Conservation (phyloP, 2,888 invertebrate species). For the Orthosia gracilis region DNA sequence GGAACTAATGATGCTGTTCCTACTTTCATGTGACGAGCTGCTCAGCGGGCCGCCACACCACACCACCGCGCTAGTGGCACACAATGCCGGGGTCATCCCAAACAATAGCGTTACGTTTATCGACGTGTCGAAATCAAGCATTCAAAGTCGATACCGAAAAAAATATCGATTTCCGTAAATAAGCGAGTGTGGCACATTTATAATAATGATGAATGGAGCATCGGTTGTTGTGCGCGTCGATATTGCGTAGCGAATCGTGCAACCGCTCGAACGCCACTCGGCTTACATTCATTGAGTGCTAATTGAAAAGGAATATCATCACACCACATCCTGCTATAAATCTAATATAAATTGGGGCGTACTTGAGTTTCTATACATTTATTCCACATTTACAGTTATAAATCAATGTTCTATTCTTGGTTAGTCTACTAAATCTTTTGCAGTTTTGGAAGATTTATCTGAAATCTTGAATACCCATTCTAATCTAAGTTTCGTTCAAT, state of each 20-base stretch:
- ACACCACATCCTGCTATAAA: constrained; percentile 84
- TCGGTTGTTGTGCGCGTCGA: constrained; percentile 85
- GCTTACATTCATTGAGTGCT: constrained; percentile 83
- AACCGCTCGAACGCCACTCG: constrained; percentile 82
- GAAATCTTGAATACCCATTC: constrained; percentile 45
- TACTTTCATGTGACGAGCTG: constrained; percentile 77
- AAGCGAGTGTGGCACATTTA: constrained; percentile 91
- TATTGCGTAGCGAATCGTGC: constrained; percentile 88
- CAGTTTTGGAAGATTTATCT: constrained; percentile 63
- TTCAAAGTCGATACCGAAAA: constrained; percentile 90
- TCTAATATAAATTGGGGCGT: constrained; percentile 86
- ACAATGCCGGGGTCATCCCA: constrained; percentile 87
- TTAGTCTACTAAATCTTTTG: constrained; percentile 63
- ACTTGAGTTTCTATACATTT: constrained; percentile 72
- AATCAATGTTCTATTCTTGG: constrained; percentile 75
- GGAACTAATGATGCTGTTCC: constrained; percentile 85
- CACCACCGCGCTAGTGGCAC: constrained; percentile 48
- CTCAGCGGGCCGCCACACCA: constrained; percentile 79
- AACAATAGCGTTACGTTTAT: constrained; percentile 89
- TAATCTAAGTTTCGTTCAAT: constrained; percentile 35
- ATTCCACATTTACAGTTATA: constrained; percentile 75
- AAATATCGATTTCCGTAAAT: constrained; percentile 92
- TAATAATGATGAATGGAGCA: constrained; percentile 91
- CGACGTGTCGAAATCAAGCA: constrained; percentile 87
- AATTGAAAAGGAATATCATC: constrained; percentile 90